Conservation (phyloP, 2,113 vertebrate genomes). For the Macheiramphus alcinus region DNA sequence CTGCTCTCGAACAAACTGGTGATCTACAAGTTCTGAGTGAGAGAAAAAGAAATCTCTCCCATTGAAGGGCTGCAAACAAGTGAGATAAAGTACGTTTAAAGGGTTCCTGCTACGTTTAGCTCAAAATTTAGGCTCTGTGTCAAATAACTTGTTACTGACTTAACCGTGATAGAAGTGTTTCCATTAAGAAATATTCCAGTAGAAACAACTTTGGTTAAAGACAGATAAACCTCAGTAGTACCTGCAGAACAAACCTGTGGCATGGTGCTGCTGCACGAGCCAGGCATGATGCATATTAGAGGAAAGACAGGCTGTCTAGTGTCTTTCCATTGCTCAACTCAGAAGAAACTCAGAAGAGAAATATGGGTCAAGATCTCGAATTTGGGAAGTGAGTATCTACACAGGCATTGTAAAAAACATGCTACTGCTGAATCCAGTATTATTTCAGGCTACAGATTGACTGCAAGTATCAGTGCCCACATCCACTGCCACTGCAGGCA, state of each 20-base stretch:
- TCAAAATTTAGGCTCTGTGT: constrained; percentile 17
- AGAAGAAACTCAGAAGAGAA: not conserved
- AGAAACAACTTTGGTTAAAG: not conserved
- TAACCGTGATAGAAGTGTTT: not conserved
- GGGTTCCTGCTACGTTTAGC: not conserved
- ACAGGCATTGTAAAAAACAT: not conserved
- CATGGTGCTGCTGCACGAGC: not conserved
- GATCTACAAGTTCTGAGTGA: not conserved
- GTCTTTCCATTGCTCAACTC: not conserved
- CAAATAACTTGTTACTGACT: not conserved
- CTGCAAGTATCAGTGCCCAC: not conserved
- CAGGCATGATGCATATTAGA: not conserved
- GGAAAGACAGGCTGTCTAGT: not conserved
- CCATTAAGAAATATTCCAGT: not conserved
- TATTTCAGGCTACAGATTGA: not conserved
- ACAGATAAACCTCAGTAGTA: not conserved
- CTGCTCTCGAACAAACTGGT: not conserved
- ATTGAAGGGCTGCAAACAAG: not conserved
- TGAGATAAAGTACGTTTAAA: not conserved
- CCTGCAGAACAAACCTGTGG: not conserved
- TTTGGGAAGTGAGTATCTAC: not conserved
- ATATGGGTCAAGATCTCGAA: not conserved
- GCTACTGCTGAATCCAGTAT: not conserved
- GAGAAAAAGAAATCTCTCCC: not conserved
- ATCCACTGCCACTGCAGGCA: not conserved